Conservation (phyloP, 2,888 invertebrate species). For the Acleris literana region DNA sequence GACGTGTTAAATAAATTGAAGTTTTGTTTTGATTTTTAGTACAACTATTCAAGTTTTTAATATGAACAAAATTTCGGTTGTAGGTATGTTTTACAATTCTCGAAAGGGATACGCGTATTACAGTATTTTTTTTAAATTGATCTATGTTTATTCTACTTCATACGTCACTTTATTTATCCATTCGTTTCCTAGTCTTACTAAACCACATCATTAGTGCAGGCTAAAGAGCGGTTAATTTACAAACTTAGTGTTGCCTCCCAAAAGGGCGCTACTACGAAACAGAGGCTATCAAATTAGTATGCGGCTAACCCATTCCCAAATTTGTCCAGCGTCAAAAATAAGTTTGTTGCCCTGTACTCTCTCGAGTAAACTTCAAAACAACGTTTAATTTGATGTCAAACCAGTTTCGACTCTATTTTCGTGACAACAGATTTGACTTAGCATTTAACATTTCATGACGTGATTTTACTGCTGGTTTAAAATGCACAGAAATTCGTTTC, state of each 20-base stretch:
- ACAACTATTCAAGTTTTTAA: no score
- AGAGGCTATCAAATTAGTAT: slow-evolving; percentile 1
- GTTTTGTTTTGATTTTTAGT: no score
- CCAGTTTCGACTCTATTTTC: slow-evolving; percentile 12
- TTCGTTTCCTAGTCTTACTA: slow-evolving; percentile 25
- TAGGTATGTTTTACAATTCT: no score
- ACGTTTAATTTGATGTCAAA: slow-evolving; percentile 1
- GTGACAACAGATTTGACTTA: neutral
- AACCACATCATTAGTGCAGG: slow-evolving; percentile 31
- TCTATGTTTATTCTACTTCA: neutral
- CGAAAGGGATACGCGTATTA: neutral
- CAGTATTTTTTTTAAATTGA: neutral
- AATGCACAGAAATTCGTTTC: neutral
- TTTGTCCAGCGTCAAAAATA: slow-evolving; percentile 11
- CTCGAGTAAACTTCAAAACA: slow-evolving; percentile 11
- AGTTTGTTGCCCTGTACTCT: slow-evolving; percentile 13
- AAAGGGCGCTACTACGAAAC: neutral
- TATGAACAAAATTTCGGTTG: no score
- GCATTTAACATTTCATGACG: neutral
- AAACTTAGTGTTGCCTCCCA: slow-evolving; percentile 6
- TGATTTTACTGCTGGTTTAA: neutral
- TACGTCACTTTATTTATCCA: slow-evolving; percentile 13
- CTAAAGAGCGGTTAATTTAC: slow-evolving; percentile 28
- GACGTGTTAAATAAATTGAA: no score
- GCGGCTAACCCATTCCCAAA: neutral